Conservation (phyloP, 1,140 invertebrate genomes). For the Spodoptera frugiperda region DNA sequence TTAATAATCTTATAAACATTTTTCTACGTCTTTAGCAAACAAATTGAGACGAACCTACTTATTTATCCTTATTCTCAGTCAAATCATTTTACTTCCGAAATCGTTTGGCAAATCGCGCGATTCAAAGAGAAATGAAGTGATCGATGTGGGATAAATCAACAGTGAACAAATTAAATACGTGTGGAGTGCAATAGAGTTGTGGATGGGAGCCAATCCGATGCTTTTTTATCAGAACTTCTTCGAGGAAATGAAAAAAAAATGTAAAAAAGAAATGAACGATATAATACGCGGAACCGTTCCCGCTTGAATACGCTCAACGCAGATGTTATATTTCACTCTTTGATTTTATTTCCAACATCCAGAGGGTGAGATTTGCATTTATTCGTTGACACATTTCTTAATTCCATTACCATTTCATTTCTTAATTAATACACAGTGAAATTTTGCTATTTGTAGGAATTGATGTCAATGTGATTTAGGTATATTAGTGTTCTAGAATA, state of each 20-base stretch:
- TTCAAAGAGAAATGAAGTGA: slow-evolving; percentile 67
- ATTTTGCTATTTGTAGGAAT: neutral
- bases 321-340: slow-evolving; percentile 55
- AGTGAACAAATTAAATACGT: slow-evolving; percentile 67
- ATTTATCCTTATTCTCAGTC: slow-evolving; percentile 43
- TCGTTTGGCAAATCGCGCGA: slow-evolving; percentile 55
- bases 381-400: slow-evolving; percentile 26
- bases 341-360: slow-evolving; percentile 44
- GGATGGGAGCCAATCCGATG: slow-evolving; percentile 56
- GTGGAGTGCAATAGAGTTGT: slow-evolving; percentile 59
- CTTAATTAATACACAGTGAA: neutral
- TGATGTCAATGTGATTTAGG: neutral
- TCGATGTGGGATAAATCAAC: slow-evolving; percentile 67
- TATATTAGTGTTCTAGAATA: no score
- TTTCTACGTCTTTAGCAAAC: neutral
- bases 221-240: slow-evolving; percentile 55
- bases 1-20: no score
- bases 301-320: slow-evolving; percentile 48
- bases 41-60: neutral
- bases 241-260: slow-evolving; percentile 56
- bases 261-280: slow-evolving; percentile 46
- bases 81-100: slow-evolving; percentile 56
- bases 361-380: slow-evolving; percentile 30
- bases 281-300: slow-evolving; percentile 52
- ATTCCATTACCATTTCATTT: no score